Base-by-base conservation (phyloP, 2,797 vertebrate species). In the Argyrosomus regius region DNA sequence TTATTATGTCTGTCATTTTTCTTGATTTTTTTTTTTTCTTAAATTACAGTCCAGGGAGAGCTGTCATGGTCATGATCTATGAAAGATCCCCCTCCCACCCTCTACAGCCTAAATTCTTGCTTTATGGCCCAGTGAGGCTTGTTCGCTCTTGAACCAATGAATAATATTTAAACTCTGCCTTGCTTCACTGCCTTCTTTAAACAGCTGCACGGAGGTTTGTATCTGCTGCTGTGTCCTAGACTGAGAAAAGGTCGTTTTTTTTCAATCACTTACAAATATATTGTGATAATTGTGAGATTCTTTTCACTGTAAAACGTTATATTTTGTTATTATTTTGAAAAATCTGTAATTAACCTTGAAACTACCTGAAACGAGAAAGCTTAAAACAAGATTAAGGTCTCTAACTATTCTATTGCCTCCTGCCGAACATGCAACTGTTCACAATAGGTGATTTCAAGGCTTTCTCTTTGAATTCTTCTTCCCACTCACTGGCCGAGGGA, bases 381-480 rank as follows among this genome's bases (percentile, higher is more conserved):
- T 62, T 46, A 4, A 58, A 75, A 58, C 22, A 63, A 65, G 54
- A 66, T 70, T 28, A 56, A 63, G 48, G 52, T 17, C 28, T 77
- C 67, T 79, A 31, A 4, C 41, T 45, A 41, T 84, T 78, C 71
- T 75, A 20, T 58, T 14, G 59, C 56, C 49, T 80, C 20, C 16
- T 62, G 75, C 43, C 8, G 11, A 76, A 80, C 64, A 81, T 26
- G 66, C 64, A 66, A 62, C 58, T 67, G 26, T 70, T 80, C 43
- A 74, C 71, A 83, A 79, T 35, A 41, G 70, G 1, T 3, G 28
- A 80, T 76, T 78, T 86, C 76, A 84, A 81, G 84, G 64, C 60
- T 73, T 48, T 87, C 50, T 79, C 73, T 87, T 87, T 88, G 52
- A 84, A 82, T 81, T 64, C 31, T 31, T 12, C 74, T 49, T 77